Base-by-base conservation (phyloP, 2,797 vertebrate genomes). In the Arnoldichthys spilopterus region DNA sequence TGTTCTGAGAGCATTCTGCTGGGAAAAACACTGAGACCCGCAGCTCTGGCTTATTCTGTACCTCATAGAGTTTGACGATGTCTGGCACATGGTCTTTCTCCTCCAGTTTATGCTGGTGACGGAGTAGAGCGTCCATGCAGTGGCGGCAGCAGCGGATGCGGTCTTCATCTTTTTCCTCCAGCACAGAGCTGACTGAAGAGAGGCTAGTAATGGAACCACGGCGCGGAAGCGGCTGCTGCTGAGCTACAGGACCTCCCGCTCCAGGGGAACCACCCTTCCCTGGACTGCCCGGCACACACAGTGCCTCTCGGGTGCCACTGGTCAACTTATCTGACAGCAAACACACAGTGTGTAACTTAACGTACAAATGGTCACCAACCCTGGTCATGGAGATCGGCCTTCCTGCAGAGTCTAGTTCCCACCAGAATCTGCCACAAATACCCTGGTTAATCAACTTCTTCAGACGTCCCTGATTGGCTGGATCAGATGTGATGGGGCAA, bases 101-200 rank as follows among this genome's bases (percentile, higher is more conserved):
- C 6, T 99, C 97, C 59, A 99, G 91, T 90, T 97, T 97, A 82
- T 95, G 93, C 86, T 99, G 97, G 75, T 93, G 94, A 90, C 95
- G 96, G 74, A 97, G 85, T 82, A 99, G 90, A 0, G 94, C 95
- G 78, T 96, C 96, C 94, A 96, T 97, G 87, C 98, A 99, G 89
- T 99, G 98, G 63, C 59, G 89, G 70, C 98, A 99, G 83, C 97
- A 98, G 82, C 97, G 97, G 81, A 99, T 97, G 73, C 94, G 94
- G 77, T 98, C 98, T 1, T 99, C 97, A 0, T 98, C 98, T 82
- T 96, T 98, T 79, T 99, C 98, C 34, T 99, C 98, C 88, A 99
- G 82, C 73, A 98, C 95, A 0, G 98, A 99, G 81, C 95, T 98
- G 2, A 97, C 94, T 0, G 97, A 98, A 90, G 95, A 97, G 63